Evolutionary conservation across 2,797 vertebrate genomes (phyloP).

Genomic region (Eidolon dupreanum): DNA sequence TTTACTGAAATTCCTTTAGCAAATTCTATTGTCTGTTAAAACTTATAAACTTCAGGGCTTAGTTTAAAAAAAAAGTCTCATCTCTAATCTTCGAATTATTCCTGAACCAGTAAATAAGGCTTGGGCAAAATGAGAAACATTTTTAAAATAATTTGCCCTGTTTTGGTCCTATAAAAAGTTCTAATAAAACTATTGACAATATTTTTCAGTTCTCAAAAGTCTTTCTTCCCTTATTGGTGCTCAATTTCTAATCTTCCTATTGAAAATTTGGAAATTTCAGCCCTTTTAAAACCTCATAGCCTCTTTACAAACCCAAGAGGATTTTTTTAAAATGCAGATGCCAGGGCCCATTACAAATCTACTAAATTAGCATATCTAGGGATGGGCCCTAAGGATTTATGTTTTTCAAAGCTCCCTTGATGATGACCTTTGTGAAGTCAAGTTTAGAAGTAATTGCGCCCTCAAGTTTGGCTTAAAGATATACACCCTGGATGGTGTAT

Average conservation of each 20-base stretch:
- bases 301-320: not conserved
- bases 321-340: constrained; percentile 1
- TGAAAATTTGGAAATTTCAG: not conserved
- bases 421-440: not conserved
- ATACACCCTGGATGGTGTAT: not conserved
- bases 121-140: not conserved
- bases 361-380: not conserved
- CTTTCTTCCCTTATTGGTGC: not conserved
- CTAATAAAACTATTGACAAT: not conserved
- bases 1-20: constrained; percentile 6
- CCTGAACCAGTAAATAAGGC: not conserved
- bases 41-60: not conserved
- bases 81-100: not conserved
- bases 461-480: not conserved
- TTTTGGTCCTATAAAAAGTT: not conserved
- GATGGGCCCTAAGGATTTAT: not conserved
- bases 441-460: not conserved
- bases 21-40: not conserved
- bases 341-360: not conserved
- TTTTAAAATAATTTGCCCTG: not conserved
- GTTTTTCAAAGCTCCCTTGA: not conserved
- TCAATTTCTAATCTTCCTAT: not conserved
- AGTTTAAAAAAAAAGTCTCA: not conserved
- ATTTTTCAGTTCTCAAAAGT: constrained; percentile 8
- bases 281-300: not conserved